Evolutionary conservation across 1,140 invertebrate genomes (phyloP).

Genomic region (Melitaea cinxia): DNA sequence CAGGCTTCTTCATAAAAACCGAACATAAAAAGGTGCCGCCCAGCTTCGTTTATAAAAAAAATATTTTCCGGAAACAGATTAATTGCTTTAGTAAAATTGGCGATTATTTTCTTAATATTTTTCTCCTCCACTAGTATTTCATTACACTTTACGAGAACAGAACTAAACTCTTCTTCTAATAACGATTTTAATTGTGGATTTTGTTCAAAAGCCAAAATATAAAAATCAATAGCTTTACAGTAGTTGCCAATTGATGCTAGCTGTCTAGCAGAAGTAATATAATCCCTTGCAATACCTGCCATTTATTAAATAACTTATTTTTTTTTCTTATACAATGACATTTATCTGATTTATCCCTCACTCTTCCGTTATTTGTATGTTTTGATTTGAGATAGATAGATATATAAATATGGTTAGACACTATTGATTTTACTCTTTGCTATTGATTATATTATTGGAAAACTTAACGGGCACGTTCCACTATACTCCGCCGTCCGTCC

Average conservation of each 20-base stretch:
- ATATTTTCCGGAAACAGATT: slow-evolving; percentile 58
- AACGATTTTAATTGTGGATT: slow-evolving; percentile 45
- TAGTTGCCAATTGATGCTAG: slow-evolving; percentile 44
- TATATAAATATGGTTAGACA: too few species aligned
- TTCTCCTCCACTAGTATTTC: slow-evolving; percentile 41
- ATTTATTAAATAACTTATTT: slow-evolving; percentile 15
- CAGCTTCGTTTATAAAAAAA: slow-evolving; percentile 64
- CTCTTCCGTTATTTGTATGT: too few species aligned
- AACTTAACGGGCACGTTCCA: too few species aligned
- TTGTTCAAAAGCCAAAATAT: slow-evolving; percentile 62
- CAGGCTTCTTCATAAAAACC: slow-evolving; percentile 63
- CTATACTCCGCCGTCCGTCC: too few species aligned
- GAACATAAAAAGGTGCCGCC: slow-evolving; percentile 63
- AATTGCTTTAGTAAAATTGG: slow-evolving; percentile 58
- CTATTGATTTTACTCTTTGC: too few species aligned
- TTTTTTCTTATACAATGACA: too few species aligned
- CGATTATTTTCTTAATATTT: slow-evolving; percentile 64
- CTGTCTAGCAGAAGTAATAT: slow-evolving; percentile 51
- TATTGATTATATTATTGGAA: too few species aligned
- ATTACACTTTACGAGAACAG: slow-evolving; percentile 48
- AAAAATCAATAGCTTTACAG: slow-evolving; percentile 64
- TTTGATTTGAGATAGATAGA: too few species aligned
- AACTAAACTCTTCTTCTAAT: slow-evolving; percentile 57
- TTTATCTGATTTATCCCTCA: too few species aligned
- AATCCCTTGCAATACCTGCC: slow-evolving; percentile 45